These are phyloP conservation scores for Morpho achilles DNA, from an alignment of 2,888 invertebrate species.

Conservation along the genomic window DNA sequence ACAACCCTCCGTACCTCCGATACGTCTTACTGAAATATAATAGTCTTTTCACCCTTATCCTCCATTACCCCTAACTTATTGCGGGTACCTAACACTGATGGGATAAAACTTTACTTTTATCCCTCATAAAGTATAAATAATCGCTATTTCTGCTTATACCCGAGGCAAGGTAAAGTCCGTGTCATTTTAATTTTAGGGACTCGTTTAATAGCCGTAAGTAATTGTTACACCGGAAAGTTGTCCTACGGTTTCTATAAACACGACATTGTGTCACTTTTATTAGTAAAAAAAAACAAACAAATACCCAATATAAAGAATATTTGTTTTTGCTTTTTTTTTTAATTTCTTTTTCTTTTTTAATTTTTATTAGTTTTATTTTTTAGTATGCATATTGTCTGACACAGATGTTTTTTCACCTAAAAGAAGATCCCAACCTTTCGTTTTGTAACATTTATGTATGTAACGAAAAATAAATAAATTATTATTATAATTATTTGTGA, in stretches of 20 bases:
- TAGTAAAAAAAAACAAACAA: not conserved
- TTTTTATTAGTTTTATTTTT: too few species aligned
- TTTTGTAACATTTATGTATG: too few species aligned
- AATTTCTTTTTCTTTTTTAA: too few species aligned
- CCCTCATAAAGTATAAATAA: conserved; percentile 26
- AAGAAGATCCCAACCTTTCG: too few species aligned
- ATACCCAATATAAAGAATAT: not conserved
- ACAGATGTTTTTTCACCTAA: too few species aligned
- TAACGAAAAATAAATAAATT: too few species aligned
- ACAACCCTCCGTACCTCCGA: conserved; percentile 1
- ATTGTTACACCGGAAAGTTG: not conserved
- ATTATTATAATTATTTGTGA: too few species aligned
- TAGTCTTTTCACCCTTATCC: conserved; percentile 21
- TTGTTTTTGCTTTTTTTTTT: too few species aligned
- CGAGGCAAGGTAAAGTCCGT: conserved; percentile 16
- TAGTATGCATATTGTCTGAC: too few species aligned
- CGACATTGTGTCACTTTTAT: not conserved
- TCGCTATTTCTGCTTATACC: conserved; percentile 17
- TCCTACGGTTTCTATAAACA: too few species aligned
- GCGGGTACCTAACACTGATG: conserved; percentile 21
- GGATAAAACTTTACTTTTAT: conserved; percentile 27
- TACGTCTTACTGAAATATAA: conserved; percentile 19
- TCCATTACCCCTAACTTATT: conserved; percentile 23
- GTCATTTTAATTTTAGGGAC: conserved; percentile 19
- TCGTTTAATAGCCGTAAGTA: conserved; percentile 6